Evolutionary conservation across 2,888 invertebrate genomes (phyloP), one percentile per base, ranked within the genome.

Genomic region (Machimus rusticus): DNA sequence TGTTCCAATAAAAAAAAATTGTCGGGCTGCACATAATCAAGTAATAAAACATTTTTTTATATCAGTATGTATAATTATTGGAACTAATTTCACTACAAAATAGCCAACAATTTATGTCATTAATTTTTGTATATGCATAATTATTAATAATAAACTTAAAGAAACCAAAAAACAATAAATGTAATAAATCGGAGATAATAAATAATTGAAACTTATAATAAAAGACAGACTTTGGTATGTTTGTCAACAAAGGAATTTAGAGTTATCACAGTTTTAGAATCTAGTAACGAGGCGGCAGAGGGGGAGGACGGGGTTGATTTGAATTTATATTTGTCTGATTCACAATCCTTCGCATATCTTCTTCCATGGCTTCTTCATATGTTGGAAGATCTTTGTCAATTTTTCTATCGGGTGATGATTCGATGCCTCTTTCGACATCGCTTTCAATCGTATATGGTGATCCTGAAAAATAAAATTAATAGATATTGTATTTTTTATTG

Each of bases 331-430:
- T 76, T 46, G 90, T 89, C 3, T 90, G 85, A 77, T 90, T 89
- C 46, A 66, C 85, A 37, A 77, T 81, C 9, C 51, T 85, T 57
- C 28, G 37, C 46, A 87, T 84, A 23, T 91, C 91, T 90, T 92
- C 91, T 28, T 90, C 91, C 89, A 92, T 91, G n/a, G 91, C 92
- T 77, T 92, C 92, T 43, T 92, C 92, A 78, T 92, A 92, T 87
- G 90, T 90, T 55, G 92, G 92, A 88, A 92, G 89, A 19, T 92
- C 92, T 86, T 91, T 92, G 23, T 92, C 92, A 87, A 91, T 91
- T 87, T 92, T 92, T 19, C 90, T 90, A 43, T 78, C 43, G 2
- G 14, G 3, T 19, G 14, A 2, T 39, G 37, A 8, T 37, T 19
- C 19, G 1, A 3, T 23, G 8, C 37, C 78, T 46, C 43, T 43